Evolutionary conservation across 2,797 vertebrate species (phyloP).

Genomic region (Lacerta viridis): DNA sequence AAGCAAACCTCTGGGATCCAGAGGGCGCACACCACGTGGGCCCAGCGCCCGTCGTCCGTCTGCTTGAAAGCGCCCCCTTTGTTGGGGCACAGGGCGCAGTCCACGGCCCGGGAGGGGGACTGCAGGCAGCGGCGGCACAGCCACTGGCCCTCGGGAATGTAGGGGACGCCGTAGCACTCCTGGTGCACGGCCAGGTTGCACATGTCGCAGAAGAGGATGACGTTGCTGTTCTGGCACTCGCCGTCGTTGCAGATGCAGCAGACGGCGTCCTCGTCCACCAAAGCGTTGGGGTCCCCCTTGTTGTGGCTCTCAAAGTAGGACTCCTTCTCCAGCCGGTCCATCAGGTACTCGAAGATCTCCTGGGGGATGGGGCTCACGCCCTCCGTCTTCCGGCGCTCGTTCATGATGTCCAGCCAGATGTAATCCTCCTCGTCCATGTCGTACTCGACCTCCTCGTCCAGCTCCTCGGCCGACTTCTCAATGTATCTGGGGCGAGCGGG

Average conservation of each 20-base stretch:
- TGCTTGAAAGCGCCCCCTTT: slow-evolving; percentile 99
- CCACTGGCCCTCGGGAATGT: slow-evolving; percentile 99
- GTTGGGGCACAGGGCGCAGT: slow-evolving; percentile 98
- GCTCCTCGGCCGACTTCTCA: slow-evolving; percentile 97
- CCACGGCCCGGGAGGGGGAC: slow-evolving; percentile 96
- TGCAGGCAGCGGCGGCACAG: slow-evolving; percentile 97
- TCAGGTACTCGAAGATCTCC: slow-evolving; percentile 98
- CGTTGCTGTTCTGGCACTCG: slow-evolving; percentile 99
- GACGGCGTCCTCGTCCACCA: slow-evolving; percentile 97
- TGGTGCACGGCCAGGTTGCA: slow-evolving; percentile 99
- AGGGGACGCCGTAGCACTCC: slow-evolving; percentile 98
- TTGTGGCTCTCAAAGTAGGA: slow-evolving; percentile 99
- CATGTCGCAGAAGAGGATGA: slow-evolving; percentile 99
- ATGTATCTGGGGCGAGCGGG: slow-evolving; percentile 87
- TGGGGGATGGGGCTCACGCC: slow-evolving; percentile 95
- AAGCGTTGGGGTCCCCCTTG: slow-evolving; percentile 95
- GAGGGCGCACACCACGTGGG: slow-evolving; percentile 96
- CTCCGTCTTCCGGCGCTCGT: slow-evolving; percentile 93
- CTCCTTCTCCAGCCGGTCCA: slow-evolving; percentile 98
- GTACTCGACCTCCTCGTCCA: slow-evolving; percentile 98
- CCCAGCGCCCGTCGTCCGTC: slow-evolving; percentile 98
- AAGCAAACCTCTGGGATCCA: slow-evolving; percentile 99
- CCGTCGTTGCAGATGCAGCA: slow-evolving; percentile 99
- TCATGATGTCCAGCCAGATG: slow-evolving; percentile 99
- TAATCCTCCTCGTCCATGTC: slow-evolving; percentile 99